Base-by-base conservation (phyloP, 1,140 invertebrate species). In the Mactra quadrangularis region DNA sequence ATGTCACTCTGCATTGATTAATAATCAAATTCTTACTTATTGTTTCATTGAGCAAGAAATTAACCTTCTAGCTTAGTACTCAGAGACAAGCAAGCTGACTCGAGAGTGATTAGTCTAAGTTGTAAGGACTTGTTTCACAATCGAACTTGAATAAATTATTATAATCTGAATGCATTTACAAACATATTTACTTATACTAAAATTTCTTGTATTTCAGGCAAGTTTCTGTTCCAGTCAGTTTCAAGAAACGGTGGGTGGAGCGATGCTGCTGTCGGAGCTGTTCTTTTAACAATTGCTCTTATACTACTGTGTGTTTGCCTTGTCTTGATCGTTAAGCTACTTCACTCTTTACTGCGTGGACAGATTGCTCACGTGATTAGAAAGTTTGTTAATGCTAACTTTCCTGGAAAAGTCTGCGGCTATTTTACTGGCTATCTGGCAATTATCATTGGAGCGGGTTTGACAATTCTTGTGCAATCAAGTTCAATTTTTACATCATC, bases 401-500 rank as follows among this genome's bases (percentile, higher is more conserved):
- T n/a, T n/a, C n/a, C n/a, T n/a, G n/a, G n/a, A n/a, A n/a, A n/a
- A n/a, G n/a, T n/a, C n/a, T n/a, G n/a, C n/a, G n/a, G n/a, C n/a
- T n/a, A n/a, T n/a, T n/a, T n/a, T n/a, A n/a, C n/a, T 81, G 94
- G 94, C 4, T 95, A 95, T 87, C n/a, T 95, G 15, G 94, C 94
- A 22, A 94, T 95, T 72, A 47, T 94, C 3, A 62, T 95, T 22
- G 95, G 95, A 38, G 92, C 92, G 15, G 87, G 92, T 2, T 89
- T 96, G 53, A 95, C 95, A 19, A 93, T 96, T 35, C 85, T 95
- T 31, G 93, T 95, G 0, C 95, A 96, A 89, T 95, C 94, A 41
- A 94, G 94, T 79, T 95, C 94, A 17, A 93, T 96, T 19, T 95
- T 95, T 87, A 95, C 95, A 1, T 95, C 95, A n/a, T 93, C 94